These are phyloP conservation scores for Netelia fuscicornis DNA, from an alignment of 2,888 invertebrate genomes.

Conservation along the genomic window DNA sequence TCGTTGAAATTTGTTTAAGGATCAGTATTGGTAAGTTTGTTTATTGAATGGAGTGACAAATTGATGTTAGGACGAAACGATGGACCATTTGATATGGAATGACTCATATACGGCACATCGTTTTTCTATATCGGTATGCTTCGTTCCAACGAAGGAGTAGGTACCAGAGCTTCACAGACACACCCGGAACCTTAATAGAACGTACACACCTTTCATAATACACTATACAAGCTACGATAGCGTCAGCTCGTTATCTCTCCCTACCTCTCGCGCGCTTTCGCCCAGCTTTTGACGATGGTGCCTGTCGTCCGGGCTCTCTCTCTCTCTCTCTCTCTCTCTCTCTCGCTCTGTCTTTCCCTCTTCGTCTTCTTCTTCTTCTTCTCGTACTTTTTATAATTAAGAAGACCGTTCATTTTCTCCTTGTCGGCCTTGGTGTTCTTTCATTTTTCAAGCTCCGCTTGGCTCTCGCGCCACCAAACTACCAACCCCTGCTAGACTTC, in stretches of 20 bases:
- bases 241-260: conserved; percentile 45
- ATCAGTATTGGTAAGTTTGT: too few relatives aligned
- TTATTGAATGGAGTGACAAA: too few relatives aligned
- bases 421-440: conserved; percentile 67
- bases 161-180: conserved; percentile 42
- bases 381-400: conserved; percentile 67
- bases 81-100: too few relatives aligned
- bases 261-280: conserved; percentile 36
- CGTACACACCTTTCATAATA: conserved; percentile 63
- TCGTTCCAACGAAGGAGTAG: conserved; percentile 2
- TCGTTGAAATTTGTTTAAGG: too few relatives aligned
- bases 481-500: neutral
- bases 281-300: conserved; percentile 60
- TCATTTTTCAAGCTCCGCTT: conserved; percentile 69
- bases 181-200: conserved; percentile 60
- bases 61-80: too few relatives aligned
- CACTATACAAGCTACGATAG: conserved; percentile 48
- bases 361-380: conserved; percentile 36
- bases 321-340: too few relatives aligned
- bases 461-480: conserved; percentile 43
- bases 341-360: neutral
- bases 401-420: conserved; percentile 70
- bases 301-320: conserved; percentile 52
- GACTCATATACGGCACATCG: too few relatives aligned
- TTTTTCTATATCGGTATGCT: neutral